Percentiles rank a stretch among this genome's conserved stretches.
These are phyloP conservation scores for Actenoides lindsayi DNA, from an alignment of 2,113 vertebrate genomes.

Conservation along the genomic window DNA sequence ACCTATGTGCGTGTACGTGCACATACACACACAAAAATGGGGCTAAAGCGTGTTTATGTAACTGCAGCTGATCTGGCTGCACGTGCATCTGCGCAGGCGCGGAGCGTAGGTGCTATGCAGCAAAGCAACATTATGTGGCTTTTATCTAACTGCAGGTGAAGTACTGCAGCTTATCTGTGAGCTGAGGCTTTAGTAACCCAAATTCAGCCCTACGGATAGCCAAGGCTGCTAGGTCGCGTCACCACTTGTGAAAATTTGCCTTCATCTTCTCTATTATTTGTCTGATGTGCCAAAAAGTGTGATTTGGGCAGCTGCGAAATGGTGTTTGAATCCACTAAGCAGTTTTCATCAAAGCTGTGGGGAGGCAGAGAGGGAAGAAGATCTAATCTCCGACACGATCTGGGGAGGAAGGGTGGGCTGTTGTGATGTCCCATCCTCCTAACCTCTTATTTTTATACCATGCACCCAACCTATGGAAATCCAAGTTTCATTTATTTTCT, in stretches of 20 bases:
- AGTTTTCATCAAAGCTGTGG: neutral
- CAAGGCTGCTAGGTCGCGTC: neutral
- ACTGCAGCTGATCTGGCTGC: neutral
- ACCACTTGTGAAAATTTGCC: neutral
- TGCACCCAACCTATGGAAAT: neutral
- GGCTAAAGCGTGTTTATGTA: neutral
- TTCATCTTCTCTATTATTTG: neutral
- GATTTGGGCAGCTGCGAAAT: neutral
- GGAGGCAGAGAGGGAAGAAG: too few species aligned
- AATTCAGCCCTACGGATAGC: neutral
- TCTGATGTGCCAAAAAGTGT: neutral
- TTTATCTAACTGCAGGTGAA: neutral
- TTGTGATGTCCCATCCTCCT: neutral
- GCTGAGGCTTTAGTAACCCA: neutral
- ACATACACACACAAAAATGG: neutral
- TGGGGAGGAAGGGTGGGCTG: neutral
- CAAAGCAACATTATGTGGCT: accelerated
- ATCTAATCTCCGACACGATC: neutral
- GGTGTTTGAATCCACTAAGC: neutral
- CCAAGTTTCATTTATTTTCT: neutral
- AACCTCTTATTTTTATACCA: neutral
- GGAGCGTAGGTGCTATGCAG: neutral
- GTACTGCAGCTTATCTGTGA: neutral
- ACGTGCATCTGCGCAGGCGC: accelerated
- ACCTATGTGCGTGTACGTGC: neutral